Evolutionary conservation across 2,113 vertebrate genomes (phyloP).

Genomic region (Nasalis larvatus): DNA sequence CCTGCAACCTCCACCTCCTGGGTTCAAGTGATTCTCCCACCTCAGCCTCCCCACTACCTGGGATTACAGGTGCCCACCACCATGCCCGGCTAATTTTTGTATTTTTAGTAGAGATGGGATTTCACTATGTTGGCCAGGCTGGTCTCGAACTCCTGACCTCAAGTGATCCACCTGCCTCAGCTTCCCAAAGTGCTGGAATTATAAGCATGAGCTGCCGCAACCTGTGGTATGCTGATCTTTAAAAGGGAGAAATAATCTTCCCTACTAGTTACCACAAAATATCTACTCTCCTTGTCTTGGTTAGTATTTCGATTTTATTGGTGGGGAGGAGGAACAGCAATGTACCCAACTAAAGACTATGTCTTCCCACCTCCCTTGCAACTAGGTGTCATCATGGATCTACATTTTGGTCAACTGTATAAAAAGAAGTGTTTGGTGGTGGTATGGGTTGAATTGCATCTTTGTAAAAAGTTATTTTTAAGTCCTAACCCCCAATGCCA

Average conservation of each 20-base stretch:
- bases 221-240: background rate
- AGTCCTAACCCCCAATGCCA: background rate
- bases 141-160: no score
- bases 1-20: no score
- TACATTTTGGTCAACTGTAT: background rate
- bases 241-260: background rate
- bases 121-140: no score
- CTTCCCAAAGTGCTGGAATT: no score
- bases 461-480: background rate
- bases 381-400: background rate
- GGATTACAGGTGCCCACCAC: no score
- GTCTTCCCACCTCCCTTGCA: background rate
- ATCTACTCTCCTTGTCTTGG: background rate
- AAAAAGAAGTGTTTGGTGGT: background rate
- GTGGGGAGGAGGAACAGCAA: background rate
- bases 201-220: no score
- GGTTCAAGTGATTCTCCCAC: no score
- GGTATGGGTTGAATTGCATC: background rate
- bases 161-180: no score
- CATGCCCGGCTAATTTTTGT: no score
- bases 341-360: background rate
- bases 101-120: no score
- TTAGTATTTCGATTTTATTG: background rate
- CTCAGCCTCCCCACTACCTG: no score
- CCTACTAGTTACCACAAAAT: background rate